Evolutionary conservation across 2,797 vertebrate genomes (phyloP), one percentile per base, ranked within the genome.

Genomic region (Schizothorax lantsangensis): DNA sequence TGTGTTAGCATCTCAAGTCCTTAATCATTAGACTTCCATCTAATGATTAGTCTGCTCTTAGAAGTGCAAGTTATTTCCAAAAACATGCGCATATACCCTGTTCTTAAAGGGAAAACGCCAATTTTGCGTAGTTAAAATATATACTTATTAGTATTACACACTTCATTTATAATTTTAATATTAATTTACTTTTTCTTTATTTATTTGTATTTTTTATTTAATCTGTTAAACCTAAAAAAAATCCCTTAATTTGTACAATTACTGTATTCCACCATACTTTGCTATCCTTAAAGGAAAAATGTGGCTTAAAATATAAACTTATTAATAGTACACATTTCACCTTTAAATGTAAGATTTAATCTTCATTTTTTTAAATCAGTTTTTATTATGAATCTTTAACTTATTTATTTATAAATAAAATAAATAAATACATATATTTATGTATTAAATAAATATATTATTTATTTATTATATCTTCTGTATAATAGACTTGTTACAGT

Each of bases 1-100:
- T 86, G 68, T 52, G 77, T 74, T 86, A 40, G 71, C 79, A 81
- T 79, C 84, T 85, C 14, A 83, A 33, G 19, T 36, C 45, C 23
- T 78, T 87, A 87, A 87, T 82, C 85, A 87, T 87, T 77, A 87
- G 49, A 85, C 68, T 33, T 62, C 26, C 7, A 36, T 85, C 21
- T 85, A 80, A 85, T 85, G 52, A 72, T 62, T 79, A 72, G 26
- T 80, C 52, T 78, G 59, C 73, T 71, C 66, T 36, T 80, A 47
- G 38, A 85, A 80, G 40, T 73, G 40, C 40, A 80, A 69, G 30
- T 72, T 73, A 36, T 59, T 85, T 72, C 38, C 21, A 30, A 11
- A 47, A 47, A 40, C 68, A 49, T 9, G 9, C 4, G 1, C 49
- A 47, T 59, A 45, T 45, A 33, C n/a, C 30, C 3, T 45, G 11